These are phyloP conservation scores for Dinothrombium tinctorium DNA, from an alignment of 1,140 invertebrate genomes.

Conservation along the genomic window DNA sequence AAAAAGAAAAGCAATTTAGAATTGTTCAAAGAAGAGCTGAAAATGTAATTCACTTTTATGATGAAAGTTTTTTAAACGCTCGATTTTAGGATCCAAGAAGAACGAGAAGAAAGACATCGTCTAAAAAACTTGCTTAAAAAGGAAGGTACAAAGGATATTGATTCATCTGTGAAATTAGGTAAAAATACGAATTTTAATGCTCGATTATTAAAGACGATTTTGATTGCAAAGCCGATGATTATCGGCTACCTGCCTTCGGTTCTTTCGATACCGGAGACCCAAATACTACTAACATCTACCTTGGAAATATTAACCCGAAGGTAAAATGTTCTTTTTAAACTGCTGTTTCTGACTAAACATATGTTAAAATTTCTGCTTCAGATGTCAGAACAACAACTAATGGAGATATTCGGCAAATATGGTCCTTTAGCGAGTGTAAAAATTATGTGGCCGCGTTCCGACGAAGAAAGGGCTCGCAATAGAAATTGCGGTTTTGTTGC, in stretches of 20 bases:
- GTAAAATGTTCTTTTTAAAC: conserved; percentile 23
- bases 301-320: conserved; percentile 91
- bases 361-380: conserved; percentile 20
- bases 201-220: conserved; percentile 29
- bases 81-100: conserved; percentile 64
- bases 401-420: conserved; percentile 92
- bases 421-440: conserved; percentile 95
- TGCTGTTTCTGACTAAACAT: conserved; percentile 7
- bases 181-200: background rate
- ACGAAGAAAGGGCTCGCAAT: conserved; percentile 81
- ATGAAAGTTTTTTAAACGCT: background rate
- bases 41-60: conserved; percentile 32
- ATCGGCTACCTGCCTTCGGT: conserved; percentile 23
- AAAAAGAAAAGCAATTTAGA: conserved; percentile 95
- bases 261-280: conserved; percentile 84
- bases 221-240: conserved; percentile 18
- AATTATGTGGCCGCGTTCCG: conserved; percentile 98
- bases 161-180: conserved; percentile 2
- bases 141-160: conserved; percentile 2
- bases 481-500: conserved; percentile 97
- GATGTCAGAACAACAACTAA: conserved; percentile 87
- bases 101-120: conserved; percentile 73
- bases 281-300: conserved; percentile 89
- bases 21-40: conserved; percentile 79
- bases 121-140: conserved; percentile 28